Percentiles rank a stretch among this genome's conserved stretches.
phyloP scores from a whole-genome alignment of 2,797 vertebrate species.

The Cheirogaleus major region DNA sequence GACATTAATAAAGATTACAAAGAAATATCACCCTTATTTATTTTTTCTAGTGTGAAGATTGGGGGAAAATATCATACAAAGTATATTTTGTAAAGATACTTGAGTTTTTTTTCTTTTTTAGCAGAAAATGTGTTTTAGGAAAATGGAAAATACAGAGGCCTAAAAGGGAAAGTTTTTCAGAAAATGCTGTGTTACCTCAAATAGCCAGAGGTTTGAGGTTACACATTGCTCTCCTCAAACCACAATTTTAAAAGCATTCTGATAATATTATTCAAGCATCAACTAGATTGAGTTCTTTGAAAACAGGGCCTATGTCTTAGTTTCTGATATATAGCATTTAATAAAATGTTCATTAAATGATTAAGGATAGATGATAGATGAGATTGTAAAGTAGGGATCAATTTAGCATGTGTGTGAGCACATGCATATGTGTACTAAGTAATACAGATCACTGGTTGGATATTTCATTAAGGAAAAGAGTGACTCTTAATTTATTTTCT shows the following conservation, averaged over 20 bases:
- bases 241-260: constrained; percentile 9
- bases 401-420: not conserved
- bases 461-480: not conserved
- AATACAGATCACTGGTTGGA: not conserved
- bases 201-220: not conserved
- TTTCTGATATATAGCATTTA: not conserved
- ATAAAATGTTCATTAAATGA: not conserved
- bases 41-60: not conserved
- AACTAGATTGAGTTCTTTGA: not conserved
- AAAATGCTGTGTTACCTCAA: not conserved
- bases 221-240: not conserved
- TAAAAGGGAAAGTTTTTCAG: not conserved
- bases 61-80: not conserved
- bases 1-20: constrained; percentile 18
- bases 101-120: not conserved
- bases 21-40: not conserved
- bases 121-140: not conserved
- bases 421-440: not conserved
- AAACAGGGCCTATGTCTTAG: not conserved
- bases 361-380: not conserved
- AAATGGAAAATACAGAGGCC: not conserved
- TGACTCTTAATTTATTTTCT: not conserved
- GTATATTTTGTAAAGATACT: not conserved
- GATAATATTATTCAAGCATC: not conserved
- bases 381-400: not conserved